A percentile compares a stretch with the other conserved stretches of the same genome.
Evolutionary conservation across 2,888 invertebrate genomes (phyloP).

Genomic region (Epinotia brunnichana): DNA sequence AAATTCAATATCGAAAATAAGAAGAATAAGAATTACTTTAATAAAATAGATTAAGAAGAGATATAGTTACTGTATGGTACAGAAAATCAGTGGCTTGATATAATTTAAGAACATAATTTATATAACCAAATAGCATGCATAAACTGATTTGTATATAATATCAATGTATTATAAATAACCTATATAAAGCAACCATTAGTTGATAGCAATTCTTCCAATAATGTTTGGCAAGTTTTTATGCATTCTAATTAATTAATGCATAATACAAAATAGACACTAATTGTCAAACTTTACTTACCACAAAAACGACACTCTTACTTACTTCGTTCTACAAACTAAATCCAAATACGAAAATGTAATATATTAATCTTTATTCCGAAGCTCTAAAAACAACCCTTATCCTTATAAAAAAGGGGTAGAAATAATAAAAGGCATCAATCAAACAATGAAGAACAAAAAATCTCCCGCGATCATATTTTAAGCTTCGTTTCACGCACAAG

Average conservation of each 20-base stretch:
- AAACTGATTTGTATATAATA: not conserved
- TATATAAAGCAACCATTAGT: constrained; percentile 4
- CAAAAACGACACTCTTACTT: not conserved
- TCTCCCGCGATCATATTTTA: constrained; percentile 23
- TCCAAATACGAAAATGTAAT: not conserved
- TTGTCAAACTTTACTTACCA: constrained; percentile 13
- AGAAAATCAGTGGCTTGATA: not conserved
- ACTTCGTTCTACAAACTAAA: not conserved
- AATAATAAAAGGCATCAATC: constrained; percentile 16
- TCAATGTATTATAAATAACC: not conserved
- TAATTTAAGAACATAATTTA: not conserved
- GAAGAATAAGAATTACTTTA: constrained; percentile 1
- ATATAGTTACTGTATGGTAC: not conserved
- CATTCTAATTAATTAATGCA: not conserved
- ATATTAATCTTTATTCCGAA: not conserved
- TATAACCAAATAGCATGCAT: not conserved
- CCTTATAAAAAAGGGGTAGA: constrained; percentile 18
- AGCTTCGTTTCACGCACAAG: constrained; percentile 26
- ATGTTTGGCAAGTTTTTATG: not conserved
- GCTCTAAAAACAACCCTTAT: constrained; percentile 11
- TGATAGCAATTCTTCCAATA: not conserved
- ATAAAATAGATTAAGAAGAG: not conserved
- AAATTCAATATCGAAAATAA: constrained; percentile 1
- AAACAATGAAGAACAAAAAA: constrained; percentile 25
- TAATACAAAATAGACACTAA: not conserved